These are phyloP conservation scores for Musca domestica DNA, from an alignment of 1,140 invertebrate genomes.

Conservation along the genomic window DNA sequence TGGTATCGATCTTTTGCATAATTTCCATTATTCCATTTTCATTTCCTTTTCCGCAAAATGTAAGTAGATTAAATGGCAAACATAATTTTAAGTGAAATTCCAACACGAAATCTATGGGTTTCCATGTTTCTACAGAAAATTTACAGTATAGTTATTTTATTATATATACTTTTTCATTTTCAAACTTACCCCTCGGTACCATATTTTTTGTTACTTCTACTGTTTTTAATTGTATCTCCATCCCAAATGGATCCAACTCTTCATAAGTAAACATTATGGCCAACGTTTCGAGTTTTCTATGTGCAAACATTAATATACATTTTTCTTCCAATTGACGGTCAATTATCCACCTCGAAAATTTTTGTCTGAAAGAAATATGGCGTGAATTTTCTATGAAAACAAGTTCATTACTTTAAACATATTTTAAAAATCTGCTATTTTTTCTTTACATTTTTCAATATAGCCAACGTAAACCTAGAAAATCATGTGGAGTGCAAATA, in stretches of 20 bases:
- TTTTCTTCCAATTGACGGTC: conserved; percentile 15
- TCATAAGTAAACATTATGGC: not conserved
- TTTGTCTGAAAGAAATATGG: conserved; percentile 10
- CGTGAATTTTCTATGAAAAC: no score
- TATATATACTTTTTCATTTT: not conserved
- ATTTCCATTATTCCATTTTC: conserved; percentile 8
- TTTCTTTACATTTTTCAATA: no score
- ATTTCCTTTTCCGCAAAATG: not conserved
- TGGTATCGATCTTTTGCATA: conserved; percentile 10
- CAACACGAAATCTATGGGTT: conserved; percentile 23
- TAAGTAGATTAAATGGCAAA: conserved; percentile 12
- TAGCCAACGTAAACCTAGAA: no score
- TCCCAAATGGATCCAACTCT: not conserved
- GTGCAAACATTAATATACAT: conserved; percentile 5
- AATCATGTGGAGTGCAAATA: no score
- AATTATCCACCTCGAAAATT: conserved; percentile 13
- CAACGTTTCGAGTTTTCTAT: conserved; percentile 5
- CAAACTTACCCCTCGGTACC: conserved; percentile 1
- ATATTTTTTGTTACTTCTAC: not conserved
- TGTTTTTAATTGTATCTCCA: conserved; percentile 4
- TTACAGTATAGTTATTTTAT: not conserved
- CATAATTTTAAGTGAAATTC: conserved; percentile 23
- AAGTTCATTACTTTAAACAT: no score
- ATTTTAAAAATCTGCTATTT: no score
- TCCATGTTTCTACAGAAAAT: conserved; percentile 20